phyloP scores from a whole-genome alignment of 2,113 vertebrate species.

The Lepus timidus region DNA sequence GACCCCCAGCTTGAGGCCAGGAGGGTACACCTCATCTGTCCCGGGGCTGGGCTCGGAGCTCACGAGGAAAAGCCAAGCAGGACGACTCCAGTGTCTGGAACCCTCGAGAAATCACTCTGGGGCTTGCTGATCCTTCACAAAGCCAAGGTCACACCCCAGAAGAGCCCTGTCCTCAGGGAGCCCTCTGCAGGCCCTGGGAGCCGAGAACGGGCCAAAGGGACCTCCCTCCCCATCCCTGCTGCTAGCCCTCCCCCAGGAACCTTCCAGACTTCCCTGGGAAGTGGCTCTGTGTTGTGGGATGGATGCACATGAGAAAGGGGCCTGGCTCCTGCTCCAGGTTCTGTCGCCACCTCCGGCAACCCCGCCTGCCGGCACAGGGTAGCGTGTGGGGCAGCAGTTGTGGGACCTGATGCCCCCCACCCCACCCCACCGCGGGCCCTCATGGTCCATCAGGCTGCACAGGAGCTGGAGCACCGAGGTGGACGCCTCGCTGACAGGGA shows the following conservation, averaged over 20 bases:
- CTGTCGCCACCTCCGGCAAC: background rate
- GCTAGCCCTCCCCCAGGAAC: background rate
- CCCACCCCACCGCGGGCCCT: background rate
- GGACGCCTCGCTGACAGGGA: background rate
- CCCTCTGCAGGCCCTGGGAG: background rate
- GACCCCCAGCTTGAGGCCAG: background rate
- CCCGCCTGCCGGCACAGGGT: background rate
- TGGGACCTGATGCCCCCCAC: background rate
- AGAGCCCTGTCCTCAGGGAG: background rate
- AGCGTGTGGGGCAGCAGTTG: background rate
- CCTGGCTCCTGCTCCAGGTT: background rate
- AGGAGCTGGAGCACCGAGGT: constrained; percentile 2
- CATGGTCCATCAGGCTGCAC: background rate
- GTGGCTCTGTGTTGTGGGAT: background rate
- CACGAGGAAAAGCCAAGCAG: background rate
- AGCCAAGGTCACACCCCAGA: constrained; percentile 62
- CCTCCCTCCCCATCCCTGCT: background rate
- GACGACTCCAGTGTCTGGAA: constrained; percentile 33
- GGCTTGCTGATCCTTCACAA: constrained; percentile 9
- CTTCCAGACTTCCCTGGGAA: background rate
- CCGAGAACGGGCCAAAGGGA: background rate
- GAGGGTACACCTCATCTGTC: background rate
- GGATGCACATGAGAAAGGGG: background rate
- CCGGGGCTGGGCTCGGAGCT: constrained; percentile 33
- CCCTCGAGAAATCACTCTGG: constrained; percentile 41